Evolutionary conservation across 2,888 invertebrate genomes (phyloP).

Genomic region (Ligdia adustata): DNA sequence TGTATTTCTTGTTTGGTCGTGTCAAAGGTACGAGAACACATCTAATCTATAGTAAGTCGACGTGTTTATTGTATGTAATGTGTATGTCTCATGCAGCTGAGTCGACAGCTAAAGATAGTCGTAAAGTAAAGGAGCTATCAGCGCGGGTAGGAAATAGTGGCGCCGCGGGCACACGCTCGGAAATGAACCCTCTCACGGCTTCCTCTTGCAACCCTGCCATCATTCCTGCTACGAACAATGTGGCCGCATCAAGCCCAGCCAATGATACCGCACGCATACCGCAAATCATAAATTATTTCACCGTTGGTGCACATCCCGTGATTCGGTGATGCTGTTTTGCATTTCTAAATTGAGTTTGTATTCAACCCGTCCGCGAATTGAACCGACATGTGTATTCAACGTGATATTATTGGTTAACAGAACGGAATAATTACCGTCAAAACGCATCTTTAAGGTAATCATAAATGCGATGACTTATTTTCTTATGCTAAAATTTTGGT

Average conservation of each 20-base stretch:
- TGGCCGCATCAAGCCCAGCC: conserved; percentile 6
- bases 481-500: too few relatives aligned
- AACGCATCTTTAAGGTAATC: too few relatives aligned
- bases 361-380: neutral
- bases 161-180: conserved; percentile 60
- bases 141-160: conserved; percentile 56
- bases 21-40: too few relatives aligned
- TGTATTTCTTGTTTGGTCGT: too few relatives aligned
- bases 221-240: conserved; percentile 32
- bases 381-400: neutral
- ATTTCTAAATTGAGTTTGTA: conserved; percentile 9
- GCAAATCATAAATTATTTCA: conserved; percentile 13
- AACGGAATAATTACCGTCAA: too few relatives aligned
- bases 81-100: conserved; percentile 16
- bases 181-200: conserved; percentile 56
- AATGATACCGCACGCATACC: conserved; percentile 6
- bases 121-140: conserved; percentile 55
- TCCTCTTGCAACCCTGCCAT: conserved; percentile 44
- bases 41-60: too few relatives aligned
- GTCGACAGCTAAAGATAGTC: conserved; percentile 14
- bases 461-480: too few relatives aligned
- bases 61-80: conserved; percentile 10
- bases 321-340: conserved; percentile 10
- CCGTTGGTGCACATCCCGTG: neutral
- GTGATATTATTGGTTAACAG: too few relatives aligned